Evolutionary conservation across 2,113 vertebrate species (phyloP), one percentile per base, ranked within the genome.

Genomic region (Corythornis madagascariensis): DNA sequence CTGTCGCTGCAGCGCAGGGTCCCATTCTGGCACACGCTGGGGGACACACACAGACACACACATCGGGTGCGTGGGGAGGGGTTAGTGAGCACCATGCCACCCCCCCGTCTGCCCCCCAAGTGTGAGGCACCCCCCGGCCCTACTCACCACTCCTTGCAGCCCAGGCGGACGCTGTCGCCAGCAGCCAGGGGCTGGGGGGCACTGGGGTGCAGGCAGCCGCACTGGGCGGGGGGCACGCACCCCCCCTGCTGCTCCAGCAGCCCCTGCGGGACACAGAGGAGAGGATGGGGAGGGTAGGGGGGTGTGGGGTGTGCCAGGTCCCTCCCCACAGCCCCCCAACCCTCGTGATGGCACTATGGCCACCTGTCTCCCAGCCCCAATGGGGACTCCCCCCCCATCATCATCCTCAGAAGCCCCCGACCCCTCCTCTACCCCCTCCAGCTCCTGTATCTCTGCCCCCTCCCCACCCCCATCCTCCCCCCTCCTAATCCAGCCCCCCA

Each of bases 1-100:
- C 90, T 92, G 40, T 84, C 97, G 96, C 97, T 97, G 95, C 98
- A 99, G 59, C 86, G 97, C 66, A 99, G 95, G 83, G 92, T 95
- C 28, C 98, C 98, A 0, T 89, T 89, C 76, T 90, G 96, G 94
- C 98, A 99, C 47, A 98, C 96, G 35, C 99, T 99, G 95, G 14
- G 75, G 85, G 63, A 38, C 38, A 38, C 38, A 38, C 38, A 38
- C 38, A 38, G 69, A 52, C 28, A 25, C 12, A 4, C 47, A 48
- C 47, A 3, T 17, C 7, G 5, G 10, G 35, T 38, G 40, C 24
- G 22, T 29, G 47, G 47, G 33, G 22, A 9, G 24, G 35, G 24
- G 24, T 29, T 16, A 63, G 31, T 48, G 47, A 48, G 47, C 47
- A 48, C 47, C 47, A 6, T 48, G 20, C 47, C 25, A 8, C 25